phyloP scores from a whole-genome alignment of 2,113 vertebrate species.

The Chaetura pelagica region DNA sequence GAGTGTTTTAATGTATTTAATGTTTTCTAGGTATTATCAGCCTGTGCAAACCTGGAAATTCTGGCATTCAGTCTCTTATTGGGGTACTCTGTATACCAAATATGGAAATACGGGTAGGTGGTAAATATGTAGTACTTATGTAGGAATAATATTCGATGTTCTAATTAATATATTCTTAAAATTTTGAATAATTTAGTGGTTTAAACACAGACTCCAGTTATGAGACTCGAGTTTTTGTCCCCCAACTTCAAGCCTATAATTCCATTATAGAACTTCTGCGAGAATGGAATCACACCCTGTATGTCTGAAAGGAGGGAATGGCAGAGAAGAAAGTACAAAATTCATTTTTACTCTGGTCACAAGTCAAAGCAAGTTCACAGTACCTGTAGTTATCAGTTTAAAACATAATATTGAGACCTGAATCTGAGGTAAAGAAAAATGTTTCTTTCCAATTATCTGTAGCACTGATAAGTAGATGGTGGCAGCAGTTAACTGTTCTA shows the following conservation, averaged over 20 bases:
- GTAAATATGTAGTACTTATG: not conserved
- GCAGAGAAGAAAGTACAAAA: not conserved
- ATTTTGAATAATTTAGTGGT: not conserved
- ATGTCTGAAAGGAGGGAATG: not conserved
- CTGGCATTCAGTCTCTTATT: constrained; percentile 97
- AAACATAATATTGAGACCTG: not conserved
- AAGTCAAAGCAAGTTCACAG: not conserved
- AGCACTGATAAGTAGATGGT: not conserved
- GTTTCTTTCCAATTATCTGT: not conserved
- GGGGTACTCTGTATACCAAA: constrained; percentile 98
- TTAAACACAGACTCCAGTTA: not conserved
- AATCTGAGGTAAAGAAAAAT: not conserved
- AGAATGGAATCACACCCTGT: not conserved
- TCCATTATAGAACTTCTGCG: not conserved
- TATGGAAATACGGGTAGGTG: constrained; percentile 97
- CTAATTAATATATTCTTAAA: not conserved
- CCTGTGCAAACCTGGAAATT: constrained; percentile 95
- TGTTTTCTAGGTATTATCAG: constrained; percentile 91
- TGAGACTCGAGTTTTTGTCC: not conserved
- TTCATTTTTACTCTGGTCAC: not conserved
- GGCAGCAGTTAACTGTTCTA: not conserved
- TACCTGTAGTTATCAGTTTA: not conserved
- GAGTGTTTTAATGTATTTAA: not conserved
- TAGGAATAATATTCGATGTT: not conserved
- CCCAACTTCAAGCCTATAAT: not conserved